Conservation (phyloP, 2,797 vertebrate genomes). For the Pampus argenteus region DNA sequence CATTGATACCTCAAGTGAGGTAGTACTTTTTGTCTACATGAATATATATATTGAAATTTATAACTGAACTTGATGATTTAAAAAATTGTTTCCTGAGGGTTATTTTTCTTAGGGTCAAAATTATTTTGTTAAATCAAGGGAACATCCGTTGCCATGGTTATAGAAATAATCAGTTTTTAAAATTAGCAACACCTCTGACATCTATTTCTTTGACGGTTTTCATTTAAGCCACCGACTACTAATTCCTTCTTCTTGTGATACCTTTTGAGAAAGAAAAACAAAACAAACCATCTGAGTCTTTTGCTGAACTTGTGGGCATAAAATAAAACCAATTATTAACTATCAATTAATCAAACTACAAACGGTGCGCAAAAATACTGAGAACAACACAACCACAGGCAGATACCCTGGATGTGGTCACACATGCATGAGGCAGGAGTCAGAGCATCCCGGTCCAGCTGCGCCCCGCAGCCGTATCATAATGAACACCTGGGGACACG, state of each 20-base stretch:
- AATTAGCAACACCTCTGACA: background rate
- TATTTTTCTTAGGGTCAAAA: too few species aligned
- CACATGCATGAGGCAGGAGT: conserved; percentile 32
- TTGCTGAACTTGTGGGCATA: background rate
- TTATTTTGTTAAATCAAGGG: too few species aligned
- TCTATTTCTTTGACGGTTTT: background rate
- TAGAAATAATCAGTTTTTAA: too few species aligned
- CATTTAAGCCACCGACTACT: background rate
- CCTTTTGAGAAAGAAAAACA: too few species aligned
- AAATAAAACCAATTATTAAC: background rate
- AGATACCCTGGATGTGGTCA: background rate
- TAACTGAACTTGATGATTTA: too few species aligned
- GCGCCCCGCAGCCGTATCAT: conserved; percentile 27
- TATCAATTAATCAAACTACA: background rate
- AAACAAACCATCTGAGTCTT: too few species aligned
- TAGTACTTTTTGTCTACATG: background rate
- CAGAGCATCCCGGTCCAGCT: conserved; percentile 45
- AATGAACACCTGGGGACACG: conserved; percentile 66
- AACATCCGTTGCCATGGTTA: too few species aligned
- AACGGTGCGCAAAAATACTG: background rate
- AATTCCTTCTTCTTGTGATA: background rate
- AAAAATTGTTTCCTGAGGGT: too few species aligned
- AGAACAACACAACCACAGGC: background rate
- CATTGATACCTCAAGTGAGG: conserved; percentile 19
- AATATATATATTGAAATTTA: background rate